Evolutionary conservation across 2,113 vertebrate species (phyloP).

Genomic region (Xiphias gladius): DNA sequence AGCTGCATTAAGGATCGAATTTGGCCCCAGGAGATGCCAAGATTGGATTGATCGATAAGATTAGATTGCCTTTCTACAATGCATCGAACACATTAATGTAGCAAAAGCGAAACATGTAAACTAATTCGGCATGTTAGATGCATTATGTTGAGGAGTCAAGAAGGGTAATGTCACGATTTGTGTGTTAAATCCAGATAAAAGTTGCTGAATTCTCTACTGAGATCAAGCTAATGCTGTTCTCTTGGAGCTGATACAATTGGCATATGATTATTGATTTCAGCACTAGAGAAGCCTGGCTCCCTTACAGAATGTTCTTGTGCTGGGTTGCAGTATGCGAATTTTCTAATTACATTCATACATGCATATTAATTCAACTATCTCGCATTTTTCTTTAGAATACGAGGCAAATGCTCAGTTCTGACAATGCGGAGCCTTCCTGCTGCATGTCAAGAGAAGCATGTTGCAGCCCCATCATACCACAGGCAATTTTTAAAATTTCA

Average conservation of each 20-base stretch:
- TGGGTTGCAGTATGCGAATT: slow-evolving; percentile 48
- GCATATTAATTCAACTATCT: slow-evolving; percentile 41
- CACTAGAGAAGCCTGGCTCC: slow-evolving; percentile 58
- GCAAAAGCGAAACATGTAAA: slow-evolving; percentile 49
- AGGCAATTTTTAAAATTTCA: slow-evolving; percentile 58
- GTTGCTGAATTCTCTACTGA: slow-evolving; percentile 58
- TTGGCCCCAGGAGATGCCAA: slow-evolving; percentile 50
- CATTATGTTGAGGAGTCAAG: slow-evolving; percentile 38
- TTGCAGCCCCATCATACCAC: slow-evolving; percentile 30
- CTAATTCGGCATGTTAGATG: slow-evolving; percentile 41
- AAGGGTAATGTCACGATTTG: slow-evolving; percentile 51
- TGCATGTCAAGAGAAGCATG: slow-evolving; percentile 5
- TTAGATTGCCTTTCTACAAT: slow-evolving; percentile 66
- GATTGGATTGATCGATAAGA: slow-evolving; percentile 70
- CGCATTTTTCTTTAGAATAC: neutral
- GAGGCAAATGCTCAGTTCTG: neutral
- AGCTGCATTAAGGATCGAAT: slow-evolving; percentile 50
- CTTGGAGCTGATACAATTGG: slow-evolving; percentile 73
- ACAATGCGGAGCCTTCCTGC: neutral
- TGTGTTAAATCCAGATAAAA: slow-evolving; percentile 62
- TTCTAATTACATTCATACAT: slow-evolving; percentile 52
- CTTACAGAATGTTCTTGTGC: slow-evolving; percentile 44
- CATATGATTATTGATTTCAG: slow-evolving; percentile 76
- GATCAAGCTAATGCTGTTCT: slow-evolving; percentile 68
- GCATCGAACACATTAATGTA: slow-evolving; percentile 53